Conservation (phyloP, 2,113 vertebrate genomes). For the Sorex fumeus region DNA sequence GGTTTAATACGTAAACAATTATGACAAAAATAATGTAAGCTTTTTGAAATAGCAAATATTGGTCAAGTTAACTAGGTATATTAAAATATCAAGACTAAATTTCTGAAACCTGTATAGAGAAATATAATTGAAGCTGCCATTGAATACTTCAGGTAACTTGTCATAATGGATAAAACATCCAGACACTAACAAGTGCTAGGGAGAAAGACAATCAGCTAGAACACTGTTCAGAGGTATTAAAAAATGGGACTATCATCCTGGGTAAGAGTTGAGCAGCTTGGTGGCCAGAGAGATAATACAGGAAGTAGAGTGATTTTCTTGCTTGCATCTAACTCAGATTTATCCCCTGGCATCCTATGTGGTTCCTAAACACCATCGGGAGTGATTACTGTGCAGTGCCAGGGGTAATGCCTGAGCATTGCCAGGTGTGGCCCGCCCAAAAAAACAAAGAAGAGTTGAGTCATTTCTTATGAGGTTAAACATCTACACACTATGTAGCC, state of each 20-base stretch:
- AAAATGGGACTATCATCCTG: not conserved
- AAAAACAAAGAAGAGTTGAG: not conserved
- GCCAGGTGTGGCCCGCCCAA: no score
- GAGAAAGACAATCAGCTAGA: not conserved
- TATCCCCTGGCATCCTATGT: no score
- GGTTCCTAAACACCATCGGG: no score
- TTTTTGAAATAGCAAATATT: not conserved
- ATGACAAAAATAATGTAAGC: not conserved
- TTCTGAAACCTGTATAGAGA: constrained; percentile 25
- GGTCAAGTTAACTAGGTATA: not conserved
- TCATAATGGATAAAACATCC: not conserved
- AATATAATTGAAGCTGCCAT: not conserved
- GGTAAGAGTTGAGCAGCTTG: no score
- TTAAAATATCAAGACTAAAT: not conserved
- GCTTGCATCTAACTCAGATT: no score
- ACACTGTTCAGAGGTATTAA: not conserved
- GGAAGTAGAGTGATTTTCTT: no score
- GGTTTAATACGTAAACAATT: not conserved
- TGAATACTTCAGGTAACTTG: not conserved
- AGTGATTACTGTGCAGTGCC: no score
- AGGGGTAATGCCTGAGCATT: no score
- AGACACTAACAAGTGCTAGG: not conserved
- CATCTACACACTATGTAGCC: not conserved
- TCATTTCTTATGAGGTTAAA: constrained; percentile 38
- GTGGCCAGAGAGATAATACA: no score